phyloP scores from a whole-genome alignment of 2,888 invertebrate species.

The Sclerodermus sp. region DNA sequence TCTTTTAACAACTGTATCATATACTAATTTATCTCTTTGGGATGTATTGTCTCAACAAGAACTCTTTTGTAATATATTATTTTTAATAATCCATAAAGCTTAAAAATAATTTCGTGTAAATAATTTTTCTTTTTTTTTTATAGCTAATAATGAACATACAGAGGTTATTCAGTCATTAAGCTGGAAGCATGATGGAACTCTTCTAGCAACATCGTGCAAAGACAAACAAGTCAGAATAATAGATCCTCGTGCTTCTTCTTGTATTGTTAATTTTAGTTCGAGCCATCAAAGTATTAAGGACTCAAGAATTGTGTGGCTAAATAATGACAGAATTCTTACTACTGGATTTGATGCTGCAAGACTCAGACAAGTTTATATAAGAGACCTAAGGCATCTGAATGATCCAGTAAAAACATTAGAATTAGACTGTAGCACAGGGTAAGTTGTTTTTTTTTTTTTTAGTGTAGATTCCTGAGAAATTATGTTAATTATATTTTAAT shows the following conservation, averaged over 20 bases:
- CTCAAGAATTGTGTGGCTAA: slow-evolving; percentile 88
- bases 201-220: slow-evolving; percentile 85
- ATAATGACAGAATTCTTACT: slow-evolving; percentile 80
- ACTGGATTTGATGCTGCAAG: slow-evolving; percentile 90
- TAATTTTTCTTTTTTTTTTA: slow-evolving; percentile 5
- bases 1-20: slow-evolving; percentile 83
- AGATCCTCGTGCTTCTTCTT: slow-evolving; percentile 69
- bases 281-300: slow-evolving; percentile 92
- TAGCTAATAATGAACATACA: slow-evolving; percentile 73
- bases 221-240: slow-evolving; percentile 86
- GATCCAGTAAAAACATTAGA: slow-evolving; percentile 77
- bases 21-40: slow-evolving; percentile 80
- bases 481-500: neutral
- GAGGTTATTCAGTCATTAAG: slow-evolving; percentile 88
- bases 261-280: slow-evolving; percentile 64
- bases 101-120: neutral
- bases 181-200: slow-evolving; percentile 86
- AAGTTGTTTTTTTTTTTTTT: slow-evolving; percentile 24
- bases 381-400: slow-evolving; percentile 81
- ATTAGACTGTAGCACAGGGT: slow-evolving; percentile 85
- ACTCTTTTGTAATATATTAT: slow-evolving; percentile 65
- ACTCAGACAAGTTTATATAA: slow-evolving; percentile 83
- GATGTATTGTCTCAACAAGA: slow-evolving; percentile 84
- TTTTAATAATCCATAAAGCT: neutral
- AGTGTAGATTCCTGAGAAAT: neutral